A percentile compares a stretch with the other conserved stretches of the same genome.
Conservation (phyloP, 1,140 invertebrate genomes). For the Agrypnia vestita region DNA sequence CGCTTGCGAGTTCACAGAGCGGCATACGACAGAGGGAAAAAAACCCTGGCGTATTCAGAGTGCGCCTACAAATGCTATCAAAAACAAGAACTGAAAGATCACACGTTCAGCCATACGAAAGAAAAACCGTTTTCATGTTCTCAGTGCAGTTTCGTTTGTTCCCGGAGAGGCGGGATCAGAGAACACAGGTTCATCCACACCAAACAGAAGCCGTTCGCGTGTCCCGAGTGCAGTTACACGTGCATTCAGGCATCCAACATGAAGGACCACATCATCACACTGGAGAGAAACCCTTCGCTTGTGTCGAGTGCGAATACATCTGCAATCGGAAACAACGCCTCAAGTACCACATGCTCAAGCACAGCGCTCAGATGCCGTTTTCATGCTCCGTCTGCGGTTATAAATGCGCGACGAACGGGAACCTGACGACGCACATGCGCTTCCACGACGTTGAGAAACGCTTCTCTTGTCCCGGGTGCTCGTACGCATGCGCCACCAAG, state of each 20-base stretch:
- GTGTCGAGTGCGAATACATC: not conserved
- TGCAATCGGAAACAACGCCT: not conserved
- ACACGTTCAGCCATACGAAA: not conserved
- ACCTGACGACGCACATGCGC: no score
- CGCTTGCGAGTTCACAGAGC: not conserved
- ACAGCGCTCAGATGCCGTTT: no score
- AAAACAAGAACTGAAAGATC: not conserved
- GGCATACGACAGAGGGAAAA: not conserved
- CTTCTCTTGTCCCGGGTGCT: no score
- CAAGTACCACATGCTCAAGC: no score
- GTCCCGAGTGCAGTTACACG: not conserved
- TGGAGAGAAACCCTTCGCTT: conserved; percentile 4
- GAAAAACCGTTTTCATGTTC: not conserved
- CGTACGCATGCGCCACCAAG: no score
- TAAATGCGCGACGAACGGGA: no score
- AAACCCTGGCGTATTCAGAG: not conserved
- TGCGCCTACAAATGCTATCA: conserved; percentile 7
- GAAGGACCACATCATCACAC: not conserved
- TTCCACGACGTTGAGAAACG: no score
- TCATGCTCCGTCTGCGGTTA: no score
- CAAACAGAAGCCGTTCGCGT: not conserved
- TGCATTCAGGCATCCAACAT: not conserved
- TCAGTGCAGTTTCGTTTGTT: not conserved
- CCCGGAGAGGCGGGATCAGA: not conserved
- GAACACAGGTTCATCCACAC: conserved; percentile 1